Conservation (phyloP, 2,888 invertebrate genomes). For the Drosophila affinis region DNA sequence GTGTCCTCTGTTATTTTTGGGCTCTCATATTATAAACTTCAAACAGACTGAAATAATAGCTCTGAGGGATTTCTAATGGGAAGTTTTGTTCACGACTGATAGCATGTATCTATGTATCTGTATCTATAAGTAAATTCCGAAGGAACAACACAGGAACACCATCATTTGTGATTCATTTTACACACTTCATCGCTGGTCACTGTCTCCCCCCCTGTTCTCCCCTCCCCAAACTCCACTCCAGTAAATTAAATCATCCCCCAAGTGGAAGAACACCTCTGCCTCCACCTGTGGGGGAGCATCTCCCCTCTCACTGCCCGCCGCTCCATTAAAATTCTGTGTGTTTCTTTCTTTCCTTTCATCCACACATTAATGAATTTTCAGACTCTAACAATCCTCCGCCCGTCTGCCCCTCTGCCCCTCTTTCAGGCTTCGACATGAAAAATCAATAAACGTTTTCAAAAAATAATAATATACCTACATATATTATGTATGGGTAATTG, state of each 20-base stretch:
- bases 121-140: too few relatives aligned
- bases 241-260: neutral
- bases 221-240: neutral
- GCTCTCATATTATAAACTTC: neutral
- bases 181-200: neutral
- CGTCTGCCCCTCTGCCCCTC: neutral
- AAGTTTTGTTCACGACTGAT: neutral
- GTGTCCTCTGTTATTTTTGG: slow-evolving; percentile 22
- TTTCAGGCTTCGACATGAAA: slow-evolving; percentile 27
- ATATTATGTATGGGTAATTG: slow-evolving; percentile 39
- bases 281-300: neutral
- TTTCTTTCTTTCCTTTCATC: slow-evolving; percentile 32
- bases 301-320: neutral
- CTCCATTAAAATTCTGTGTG: neutral
- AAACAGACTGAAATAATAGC: neutral
- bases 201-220: too few relatives aligned
- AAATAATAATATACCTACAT: slow-evolving; percentile 17
- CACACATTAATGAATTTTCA: slow-evolving; percentile 38
- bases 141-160: neutral
- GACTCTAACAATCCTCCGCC: slow-evolving; percentile 15
- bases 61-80: neutral
- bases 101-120: too few relatives aligned
- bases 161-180: neutral
- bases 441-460: slow-evolving; percentile 68
- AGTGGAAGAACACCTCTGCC: neutral